Conservation (phyloP, 2,888 invertebrate genomes). For the Synanthedon vespiformis region DNA sequence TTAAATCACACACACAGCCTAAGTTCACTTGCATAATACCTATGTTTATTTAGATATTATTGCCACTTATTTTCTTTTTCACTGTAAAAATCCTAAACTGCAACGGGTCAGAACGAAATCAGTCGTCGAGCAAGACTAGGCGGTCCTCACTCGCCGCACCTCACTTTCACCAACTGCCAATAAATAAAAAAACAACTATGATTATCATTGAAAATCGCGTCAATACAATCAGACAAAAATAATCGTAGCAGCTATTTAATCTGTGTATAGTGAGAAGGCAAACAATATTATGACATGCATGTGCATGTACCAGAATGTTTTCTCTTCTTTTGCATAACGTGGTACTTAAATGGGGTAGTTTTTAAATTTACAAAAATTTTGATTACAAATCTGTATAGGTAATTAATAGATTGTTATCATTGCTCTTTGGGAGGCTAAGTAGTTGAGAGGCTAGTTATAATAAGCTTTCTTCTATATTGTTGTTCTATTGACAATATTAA, state of each 20-base stretch:
- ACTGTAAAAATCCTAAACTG: slow-evolving; percentile 1
- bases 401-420: too few species aligned
- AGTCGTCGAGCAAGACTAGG: background rate
- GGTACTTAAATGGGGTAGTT: too few species aligned
- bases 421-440: too few species aligned
- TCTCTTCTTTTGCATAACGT: too few species aligned
- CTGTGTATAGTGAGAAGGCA: too few species aligned
- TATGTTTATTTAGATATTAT: background rate
- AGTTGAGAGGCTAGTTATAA: too few species aligned
- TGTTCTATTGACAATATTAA: too few species aligned
- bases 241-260: background rate
- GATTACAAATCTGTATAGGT: too few species aligned
- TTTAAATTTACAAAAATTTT: too few species aligned
- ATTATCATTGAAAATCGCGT: slow-evolving; percentile 22
- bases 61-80: slow-evolving; percentile 6
- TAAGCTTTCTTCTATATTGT: too few species aligned
- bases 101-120: background rate
- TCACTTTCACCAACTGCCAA: slow-evolving; percentile 58
- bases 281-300: too few species aligned
- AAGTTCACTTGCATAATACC: slow-evolving; percentile 3
- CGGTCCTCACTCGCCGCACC: slow-evolving; percentile 28
- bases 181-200: slow-evolving; percentile 32
- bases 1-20: slow-evolving; percentile 25
- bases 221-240: slow-evolving; percentile 14
- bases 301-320: too few species aligned